Evolutionary conservation across 2,797 vertebrate genomes (phyloP).

Genomic region (Trematomus bernacchii): DNA sequence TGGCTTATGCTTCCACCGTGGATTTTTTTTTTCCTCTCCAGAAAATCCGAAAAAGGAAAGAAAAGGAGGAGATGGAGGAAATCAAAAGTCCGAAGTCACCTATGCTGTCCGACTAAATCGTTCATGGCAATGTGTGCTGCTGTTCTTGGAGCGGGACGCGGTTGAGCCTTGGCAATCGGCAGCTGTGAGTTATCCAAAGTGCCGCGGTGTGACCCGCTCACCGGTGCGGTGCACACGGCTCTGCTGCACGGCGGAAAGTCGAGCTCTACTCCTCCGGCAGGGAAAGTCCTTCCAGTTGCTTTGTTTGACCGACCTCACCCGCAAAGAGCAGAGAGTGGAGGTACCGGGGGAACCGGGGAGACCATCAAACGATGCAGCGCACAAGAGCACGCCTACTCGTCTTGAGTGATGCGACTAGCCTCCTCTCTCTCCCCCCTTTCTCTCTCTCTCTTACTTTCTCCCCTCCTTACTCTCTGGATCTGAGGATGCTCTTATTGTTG

Average conservation of each 20-base stretch:
- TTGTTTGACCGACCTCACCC: slow-evolving; percentile 76
- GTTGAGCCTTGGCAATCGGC: slow-evolving; percentile 67
- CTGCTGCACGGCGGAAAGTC: slow-evolving; percentile 54
- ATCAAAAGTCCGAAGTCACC: slow-evolving; percentile 75
- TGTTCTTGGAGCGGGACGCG: slow-evolving; percentile 49
- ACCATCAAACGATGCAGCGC: slow-evolving; percentile 75
- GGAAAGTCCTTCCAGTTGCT: slow-evolving; percentile 79
- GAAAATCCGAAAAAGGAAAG: slow-evolving; percentile 27
- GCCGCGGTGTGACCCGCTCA: slow-evolving; percentile 81
- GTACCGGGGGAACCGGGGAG: slow-evolving; percentile 48
- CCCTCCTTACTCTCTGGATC: slow-evolving; percentile 49
- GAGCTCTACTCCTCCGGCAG: slow-evolving; percentile 80
- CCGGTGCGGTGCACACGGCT: slow-evolving; percentile 65
- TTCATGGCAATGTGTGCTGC: slow-evolving; percentile 70
- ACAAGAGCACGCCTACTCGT: slow-evolving; percentile 76
- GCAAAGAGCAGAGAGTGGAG: slow-evolving; percentile 66
- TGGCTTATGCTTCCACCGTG: slow-evolving; percentile 56
- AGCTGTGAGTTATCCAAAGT: slow-evolving; percentile 73
- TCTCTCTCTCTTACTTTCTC: slow-evolving; percentile 32
- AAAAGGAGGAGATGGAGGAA: not conserved
- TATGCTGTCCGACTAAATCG: slow-evolving; percentile 64
- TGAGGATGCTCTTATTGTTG: slow-evolving; percentile 77
- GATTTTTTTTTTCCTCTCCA: slow-evolving; percentile 4
- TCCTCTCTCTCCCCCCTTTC: slow-evolving; percentile 41
- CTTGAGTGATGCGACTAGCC: slow-evolving; percentile 79